phyloP scores from a whole-genome alignment of 1,140 invertebrate species.

The Pectinophora gossypiella region DNA sequence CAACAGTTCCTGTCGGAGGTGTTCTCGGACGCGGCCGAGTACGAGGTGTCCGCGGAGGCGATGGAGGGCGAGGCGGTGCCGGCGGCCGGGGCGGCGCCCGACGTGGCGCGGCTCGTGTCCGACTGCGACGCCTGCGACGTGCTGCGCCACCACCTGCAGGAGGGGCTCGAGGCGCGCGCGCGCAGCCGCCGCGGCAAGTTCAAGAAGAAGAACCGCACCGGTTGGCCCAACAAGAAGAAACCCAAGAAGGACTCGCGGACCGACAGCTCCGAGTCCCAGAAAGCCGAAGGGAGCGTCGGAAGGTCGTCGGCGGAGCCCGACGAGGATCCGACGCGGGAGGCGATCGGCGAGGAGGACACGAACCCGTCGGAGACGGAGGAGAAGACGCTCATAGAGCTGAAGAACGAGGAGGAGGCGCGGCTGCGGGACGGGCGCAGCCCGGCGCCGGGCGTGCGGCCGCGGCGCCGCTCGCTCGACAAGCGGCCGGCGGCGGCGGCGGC shows the following conservation, averaged over 20 bases:
- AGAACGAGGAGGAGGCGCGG: slow-evolving; percentile 11
- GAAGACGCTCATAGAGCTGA: slow-evolving; percentile 28
- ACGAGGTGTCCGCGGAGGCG: slow-evolving; percentile 52
- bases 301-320: slow-evolving; percentile 48
- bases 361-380: slow-evolving; percentile 44
- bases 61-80: slow-evolving; percentile 46
- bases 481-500: slow-evolving; percentile 23
- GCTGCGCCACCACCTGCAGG: slow-evolving; percentile 59
- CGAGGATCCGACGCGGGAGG: slow-evolving; percentile 42
- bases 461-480: slow-evolving; percentile 14
- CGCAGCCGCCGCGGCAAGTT: slow-evolving; percentile 48
- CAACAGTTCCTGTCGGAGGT: slow-evolving; percentile 66
- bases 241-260: slow-evolving; percentile 41
- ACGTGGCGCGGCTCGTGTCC: slow-evolving; percentile 57
- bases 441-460: slow-evolving; percentile 17
- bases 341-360: slow-evolving; percentile 42
- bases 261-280: slow-evolving; percentile 40
- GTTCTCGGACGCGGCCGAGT: slow-evolving; percentile 63
- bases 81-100: slow-evolving; percentile 41
- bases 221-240: slow-evolving; percentile 69
- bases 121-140: slow-evolving; percentile 62
- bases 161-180: slow-evolving; percentile 18
- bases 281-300: slow-evolving; percentile 42
- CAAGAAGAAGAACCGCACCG: slow-evolving; percentile 73
- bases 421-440: slow-evolving; percentile 14